Percentiles rank a stretch among this genome's conserved stretches.
Conservation (phyloP, 2,797 vertebrate genomes). For the Lutjanus argentimaculatus region DNA sequence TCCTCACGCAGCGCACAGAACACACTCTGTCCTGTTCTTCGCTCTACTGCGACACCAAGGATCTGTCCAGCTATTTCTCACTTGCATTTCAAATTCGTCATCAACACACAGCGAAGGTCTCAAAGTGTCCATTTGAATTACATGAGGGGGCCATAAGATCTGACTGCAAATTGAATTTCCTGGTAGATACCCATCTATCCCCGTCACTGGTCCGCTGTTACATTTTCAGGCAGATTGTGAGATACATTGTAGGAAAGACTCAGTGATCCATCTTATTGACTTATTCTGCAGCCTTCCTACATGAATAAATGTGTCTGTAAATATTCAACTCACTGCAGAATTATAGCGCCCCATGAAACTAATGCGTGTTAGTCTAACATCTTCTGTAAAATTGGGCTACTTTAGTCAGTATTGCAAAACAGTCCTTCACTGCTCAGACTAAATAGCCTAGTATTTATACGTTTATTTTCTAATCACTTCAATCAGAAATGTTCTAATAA, state of each 20-base stretch:
- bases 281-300: not conserved
- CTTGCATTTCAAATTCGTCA: constrained; percentile 78
- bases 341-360: not conserved
- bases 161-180: constrained; percentile 78
- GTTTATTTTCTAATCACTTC: too few relatives aligned
- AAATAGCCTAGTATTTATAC: not conserved
- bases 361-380: not conserved
- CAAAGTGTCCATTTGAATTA: constrained; percentile 73
- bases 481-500: not conserved
- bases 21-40: constrained; percentile 45
- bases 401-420: not conserved
- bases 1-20: constrained; percentile 31
- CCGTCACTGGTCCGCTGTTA: constrained; percentile 43
- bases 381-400: not conserved
- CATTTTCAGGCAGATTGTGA: constrained; percentile 32
- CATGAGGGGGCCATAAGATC: constrained; percentile 61
- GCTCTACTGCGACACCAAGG: constrained; percentile 5
- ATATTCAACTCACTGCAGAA: not conserved
- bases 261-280: not conserved
- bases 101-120: constrained; percentile 60
- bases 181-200: constrained; percentile 61
- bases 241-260: constrained; percentile 24
- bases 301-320: not conserved
- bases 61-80: constrained; percentile 78
- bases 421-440: not conserved